phyloP scores from a whole-genome alignment of 1,140 invertebrate genomes.

The Copidosoma floridanum region DNA sequence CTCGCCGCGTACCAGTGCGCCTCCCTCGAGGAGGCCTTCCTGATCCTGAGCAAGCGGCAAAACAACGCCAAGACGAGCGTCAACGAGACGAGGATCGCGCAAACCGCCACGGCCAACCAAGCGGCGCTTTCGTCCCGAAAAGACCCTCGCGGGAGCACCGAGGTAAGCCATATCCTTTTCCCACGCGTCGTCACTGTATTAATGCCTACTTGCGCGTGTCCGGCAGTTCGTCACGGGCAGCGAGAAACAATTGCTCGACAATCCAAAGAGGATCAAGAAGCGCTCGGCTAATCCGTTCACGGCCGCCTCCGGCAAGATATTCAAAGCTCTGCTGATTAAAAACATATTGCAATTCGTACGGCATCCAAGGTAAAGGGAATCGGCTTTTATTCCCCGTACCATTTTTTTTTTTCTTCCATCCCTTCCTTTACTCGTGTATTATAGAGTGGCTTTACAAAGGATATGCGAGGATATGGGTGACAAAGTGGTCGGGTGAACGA shows the following conservation, averaged over 20 bases:
- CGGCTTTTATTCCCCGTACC: too few relatives aligned
- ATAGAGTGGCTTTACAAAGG: too few relatives aligned
- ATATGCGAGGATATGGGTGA: too few relatives aligned
- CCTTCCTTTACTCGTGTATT: too few relatives aligned
- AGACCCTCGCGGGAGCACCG: conserved; percentile 49
- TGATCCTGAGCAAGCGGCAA: conserved; percentile 67
- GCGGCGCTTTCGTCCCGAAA: conserved; percentile 45
- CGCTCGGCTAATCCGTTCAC: neutral
- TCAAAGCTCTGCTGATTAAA: conserved; percentile 62
- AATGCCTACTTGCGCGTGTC: too few relatives aligned
- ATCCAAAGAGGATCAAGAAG: conserved; percentile 38
- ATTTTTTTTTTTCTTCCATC: too few relatives aligned
- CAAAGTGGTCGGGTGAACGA: too few relatives aligned
- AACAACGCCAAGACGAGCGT: conserved; percentile 48
- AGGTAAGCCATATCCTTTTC: too few relatives aligned
- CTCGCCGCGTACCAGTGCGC: conserved; percentile 64
- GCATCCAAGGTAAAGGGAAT: conserved; percentile 63
- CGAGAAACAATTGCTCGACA: conserved; percentile 34
- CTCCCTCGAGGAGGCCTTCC: conserved; percentile 73
- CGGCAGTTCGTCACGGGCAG: conserved; percentile 28
- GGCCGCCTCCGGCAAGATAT: conserved; percentile 24
- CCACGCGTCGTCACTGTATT: too few relatives aligned
- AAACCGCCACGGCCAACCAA: too few relatives aligned
- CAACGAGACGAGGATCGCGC: too few relatives aligned
- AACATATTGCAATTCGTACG: conserved; percentile 65